A percentile compares a stretch with the other conserved stretches of the same genome.
Conservation (phyloP, 2,797 vertebrate genomes). For the Limnodromus scolopaceus region DNA sequence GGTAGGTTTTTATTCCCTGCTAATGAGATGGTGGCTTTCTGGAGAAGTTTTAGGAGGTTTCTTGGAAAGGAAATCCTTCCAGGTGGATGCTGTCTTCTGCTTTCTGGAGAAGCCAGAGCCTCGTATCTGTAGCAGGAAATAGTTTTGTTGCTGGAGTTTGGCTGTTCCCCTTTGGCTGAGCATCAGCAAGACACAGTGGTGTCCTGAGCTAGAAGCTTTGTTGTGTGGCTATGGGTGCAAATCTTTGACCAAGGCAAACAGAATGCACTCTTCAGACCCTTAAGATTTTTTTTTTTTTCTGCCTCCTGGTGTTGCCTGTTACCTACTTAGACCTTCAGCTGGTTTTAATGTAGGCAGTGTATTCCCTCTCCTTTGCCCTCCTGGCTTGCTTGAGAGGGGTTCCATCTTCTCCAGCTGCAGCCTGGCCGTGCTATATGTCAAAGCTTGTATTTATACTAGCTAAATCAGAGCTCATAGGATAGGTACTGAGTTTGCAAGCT, state of each 20-base stretch:
- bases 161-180: not conserved
- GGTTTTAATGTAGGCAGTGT: not conserved
- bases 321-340: not conserved
- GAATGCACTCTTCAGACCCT: not conserved
- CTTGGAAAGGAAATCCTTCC: not conserved
- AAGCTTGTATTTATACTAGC: not conserved
- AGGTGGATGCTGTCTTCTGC: not conserved
- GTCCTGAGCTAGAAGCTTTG: not conserved
- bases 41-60: not conserved
- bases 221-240: not conserved
- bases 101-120: not conserved
- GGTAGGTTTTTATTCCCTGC: not conserved
- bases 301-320: not conserved
- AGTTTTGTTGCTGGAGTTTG: not conserved
- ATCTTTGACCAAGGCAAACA: not conserved
- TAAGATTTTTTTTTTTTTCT: not conserved
- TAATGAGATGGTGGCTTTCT: not conserved
- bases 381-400: not conserved
- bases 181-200: not conserved
- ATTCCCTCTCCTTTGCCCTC: not conserved
- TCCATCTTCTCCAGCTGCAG: not conserved
- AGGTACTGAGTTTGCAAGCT: not conserved
- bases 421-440: not conserved
- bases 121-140: accelerated
- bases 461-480: not conserved